Base-by-base conservation (phyloP, 2,888 invertebrate genomes). In the Thalpophila matura region DNA sequence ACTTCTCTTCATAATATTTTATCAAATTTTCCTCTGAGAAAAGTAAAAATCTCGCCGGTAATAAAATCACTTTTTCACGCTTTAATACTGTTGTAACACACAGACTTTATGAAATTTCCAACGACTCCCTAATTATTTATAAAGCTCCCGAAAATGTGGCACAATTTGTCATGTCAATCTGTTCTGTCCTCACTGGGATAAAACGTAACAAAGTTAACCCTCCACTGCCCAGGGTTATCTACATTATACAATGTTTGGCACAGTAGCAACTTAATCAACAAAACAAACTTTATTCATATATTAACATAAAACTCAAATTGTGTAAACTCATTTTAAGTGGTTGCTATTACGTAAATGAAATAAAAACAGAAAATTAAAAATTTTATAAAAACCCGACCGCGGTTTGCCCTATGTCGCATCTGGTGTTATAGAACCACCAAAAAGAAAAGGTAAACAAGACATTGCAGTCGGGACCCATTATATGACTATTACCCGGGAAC, bases 151-250 rank as follows among this genome's bases (percentile, higher is more conserved):
- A 51, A 51, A 69, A 72, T 49, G 51, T 62, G 38, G 45, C 29
- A 38, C 75, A 78, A 77, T 84, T 79, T 73, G 71, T 79, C 73
- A 74, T 69, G 68, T 65, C 78, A 80, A 82, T 82, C 79, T 75
- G 63, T 73, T 62, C 51, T 40, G 51, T 65, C 57, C 64, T 74
- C 69, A 47, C 56, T 59, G 60, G 62, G 40, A 56, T 54, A 58
- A 66, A 69, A 55, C 16, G 47, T 69, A 73, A 79, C 64, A 59
- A 81, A 72, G 68, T 79, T 71, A 75, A 72, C 69, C 61, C 67
- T 45, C 66, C 14, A 49, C 49, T 57, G 50, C 43, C 50, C 53
- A 59, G 62, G 27, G 27, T 51, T 53, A 42, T 68, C 35, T 60
- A 58, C 14, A 56, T 56, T 54, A 53, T 53, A 58, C 35, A 71